Base-by-base conservation (phyloP, 2,888 invertebrate genomes). In the Phyto melanocephala region DNA sequence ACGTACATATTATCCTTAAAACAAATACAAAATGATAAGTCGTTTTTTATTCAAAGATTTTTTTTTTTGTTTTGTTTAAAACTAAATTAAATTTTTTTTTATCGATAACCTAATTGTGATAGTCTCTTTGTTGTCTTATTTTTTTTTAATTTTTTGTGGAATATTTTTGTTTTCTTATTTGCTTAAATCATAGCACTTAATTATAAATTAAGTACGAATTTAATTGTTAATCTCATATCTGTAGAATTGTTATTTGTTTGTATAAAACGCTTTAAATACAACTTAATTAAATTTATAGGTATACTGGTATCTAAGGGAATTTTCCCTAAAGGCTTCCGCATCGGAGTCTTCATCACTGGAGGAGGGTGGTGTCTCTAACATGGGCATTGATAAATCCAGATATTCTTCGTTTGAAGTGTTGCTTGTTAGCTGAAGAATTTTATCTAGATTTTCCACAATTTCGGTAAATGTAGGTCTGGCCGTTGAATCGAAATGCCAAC, bases 401-500 rank as follows among this genome's bases (percentile, higher is more conserved):
- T 98, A 98, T 90, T 97, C 97, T 92, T 97, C 97, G 91, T 96
- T 96, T 1, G 87, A 85, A n/a, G 86, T 88, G 37, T 85, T 87
- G 81, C 87, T 88, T 81, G 96, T 95, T 77, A 99, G 93, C 50
- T 89, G 89, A 76, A 89, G 60, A 90, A 98, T 96, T 90, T 95
- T 94, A 90, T 98, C 98, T 85, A 99, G 92, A 87, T 96, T 96
- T 88, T 96, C 96, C 1, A 98, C 98, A 86, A 99, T 92, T 90
- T 96, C 96, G 1, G 94, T 93, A 91, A 99, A 99, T 40, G 95
- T 95, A 0, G 99, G 99, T 83, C 99, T 93, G 86, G 96, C 95
- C 85, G 94, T 94, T 0, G 99, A 96, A 82, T 96, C 95, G 88
- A 97, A 97, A 86, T 96, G 96, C 99, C 99, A 99, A 91, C 99